Evolutionary conservation across 2,888 invertebrate genomes (phyloP).

Genomic region (Lasioglossum morio): DNA sequence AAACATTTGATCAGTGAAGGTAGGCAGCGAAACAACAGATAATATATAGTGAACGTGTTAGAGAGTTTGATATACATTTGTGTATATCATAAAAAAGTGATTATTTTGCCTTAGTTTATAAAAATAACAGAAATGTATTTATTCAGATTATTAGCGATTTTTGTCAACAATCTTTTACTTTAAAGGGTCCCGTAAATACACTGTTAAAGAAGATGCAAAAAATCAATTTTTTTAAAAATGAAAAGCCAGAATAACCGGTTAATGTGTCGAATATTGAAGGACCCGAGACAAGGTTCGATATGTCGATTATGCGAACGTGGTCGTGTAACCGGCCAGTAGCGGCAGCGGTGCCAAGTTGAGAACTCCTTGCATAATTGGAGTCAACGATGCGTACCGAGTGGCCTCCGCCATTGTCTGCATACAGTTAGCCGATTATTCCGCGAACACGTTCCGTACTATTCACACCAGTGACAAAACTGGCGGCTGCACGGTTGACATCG

Average conservation of each 20-base stretch:
- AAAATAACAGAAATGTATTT: too few species aligned
- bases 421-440: conserved; percentile 79
- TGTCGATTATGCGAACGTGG: conserved; percentile 16
- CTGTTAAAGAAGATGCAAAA: neutral
- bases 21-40: too few species aligned
- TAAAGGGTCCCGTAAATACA: neutral
- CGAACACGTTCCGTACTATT: conserved; percentile 70
- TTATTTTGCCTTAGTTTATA: too few species aligned
- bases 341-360: conserved; percentile 74
- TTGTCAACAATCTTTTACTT: too few species aligned
- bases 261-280: neutral
- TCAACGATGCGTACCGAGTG: conserved; percentile 81
- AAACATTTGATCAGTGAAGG: too few species aligned
- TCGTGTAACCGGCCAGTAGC: conserved; percentile 44
- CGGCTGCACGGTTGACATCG: conserved; percentile 52
- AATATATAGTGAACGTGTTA: too few species aligned
- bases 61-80: too few species aligned
- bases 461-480: conserved; percentile 63
- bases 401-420: conserved; percentile 80
- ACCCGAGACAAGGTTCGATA: neutral
- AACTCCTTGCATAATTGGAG: conserved; percentile 81
- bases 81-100: too few species aligned
- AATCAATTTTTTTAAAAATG: too few species aligned
- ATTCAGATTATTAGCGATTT: too few species aligned
- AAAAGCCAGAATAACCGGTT: neutral